phyloP scores from a whole-genome alignment of 2,113 vertebrate genomes.

The Plecotus auritus region DNA sequence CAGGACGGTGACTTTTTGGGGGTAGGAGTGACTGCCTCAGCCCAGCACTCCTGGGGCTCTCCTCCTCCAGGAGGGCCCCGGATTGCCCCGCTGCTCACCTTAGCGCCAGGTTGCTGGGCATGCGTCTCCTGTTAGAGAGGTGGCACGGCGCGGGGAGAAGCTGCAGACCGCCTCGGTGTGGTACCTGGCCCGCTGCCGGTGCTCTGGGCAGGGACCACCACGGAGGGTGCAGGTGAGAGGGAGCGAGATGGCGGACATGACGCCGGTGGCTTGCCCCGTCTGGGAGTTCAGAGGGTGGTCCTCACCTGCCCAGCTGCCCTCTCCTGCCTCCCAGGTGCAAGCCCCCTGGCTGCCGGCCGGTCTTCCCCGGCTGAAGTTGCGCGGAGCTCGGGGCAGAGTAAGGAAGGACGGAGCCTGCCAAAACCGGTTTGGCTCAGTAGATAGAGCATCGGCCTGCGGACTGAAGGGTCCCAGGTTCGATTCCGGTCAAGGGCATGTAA shows the following conservation, averaged over 20 bases:
- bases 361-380: no score
- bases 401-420: neutral
- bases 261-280: accelerated
- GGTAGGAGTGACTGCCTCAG: neutral
- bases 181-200: accelerated
- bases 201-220: neutral
- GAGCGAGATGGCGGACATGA: neutral
- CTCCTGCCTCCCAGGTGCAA: neutral
- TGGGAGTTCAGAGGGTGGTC: neutral
- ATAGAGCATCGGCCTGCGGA: no score
- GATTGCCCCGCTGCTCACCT: accelerated
- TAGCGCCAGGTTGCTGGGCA: neutral
- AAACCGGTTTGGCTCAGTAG: no score
- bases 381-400: neutral
- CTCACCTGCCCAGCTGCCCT: accelerated
- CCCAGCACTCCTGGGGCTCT: neutral
- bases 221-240: neutral
- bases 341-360: neutral
- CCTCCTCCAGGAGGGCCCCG: no score
- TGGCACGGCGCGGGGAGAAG: neutral
- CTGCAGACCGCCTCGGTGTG: accelerated
- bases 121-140: neutral
- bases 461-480: no score
- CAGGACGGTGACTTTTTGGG: neutral
- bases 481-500: no score